Conservation (phyloP, 2,113 vertebrate species). For the Setophaga coronata region DNA sequence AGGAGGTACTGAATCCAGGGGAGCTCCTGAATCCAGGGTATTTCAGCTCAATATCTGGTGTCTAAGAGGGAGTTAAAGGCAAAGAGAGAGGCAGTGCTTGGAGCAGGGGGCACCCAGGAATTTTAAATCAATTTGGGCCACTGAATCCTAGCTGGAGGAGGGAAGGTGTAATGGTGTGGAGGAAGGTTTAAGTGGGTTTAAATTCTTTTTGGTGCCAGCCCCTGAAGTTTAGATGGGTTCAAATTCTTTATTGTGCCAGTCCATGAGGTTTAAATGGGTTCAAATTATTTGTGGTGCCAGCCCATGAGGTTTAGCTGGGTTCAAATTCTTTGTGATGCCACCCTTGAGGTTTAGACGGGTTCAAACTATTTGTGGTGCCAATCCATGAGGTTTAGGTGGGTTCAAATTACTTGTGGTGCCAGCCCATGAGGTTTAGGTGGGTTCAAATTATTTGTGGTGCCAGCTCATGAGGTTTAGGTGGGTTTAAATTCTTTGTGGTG, state of each 20-base stretch:
- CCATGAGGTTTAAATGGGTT: neutral
- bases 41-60: neutral
- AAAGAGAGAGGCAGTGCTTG: neutral
- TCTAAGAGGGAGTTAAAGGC: neutral
- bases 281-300: neutral
- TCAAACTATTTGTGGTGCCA: neutral
- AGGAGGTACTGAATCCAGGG: neutral
- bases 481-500: neutral
- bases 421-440: neutral
- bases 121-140: neutral
- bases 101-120: neutral
- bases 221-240: too few species aligned
- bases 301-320: too few species aligned
- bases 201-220: neutral
- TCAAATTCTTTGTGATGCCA: neutral
- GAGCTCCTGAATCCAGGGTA: neutral
- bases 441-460: neutral
- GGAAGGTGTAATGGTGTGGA: neutral
- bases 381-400: neutral
- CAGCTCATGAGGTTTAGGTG: neutral
- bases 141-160: accelerated
- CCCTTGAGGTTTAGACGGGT: neutral
- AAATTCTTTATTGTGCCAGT: too few species aligned
- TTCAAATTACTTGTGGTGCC: neutral
- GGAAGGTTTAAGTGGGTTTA: neutral